Evolutionary conservation across 1,140 invertebrate genomes (phyloP).

Genomic region (Ceratoteleas bidentatus): DNA sequence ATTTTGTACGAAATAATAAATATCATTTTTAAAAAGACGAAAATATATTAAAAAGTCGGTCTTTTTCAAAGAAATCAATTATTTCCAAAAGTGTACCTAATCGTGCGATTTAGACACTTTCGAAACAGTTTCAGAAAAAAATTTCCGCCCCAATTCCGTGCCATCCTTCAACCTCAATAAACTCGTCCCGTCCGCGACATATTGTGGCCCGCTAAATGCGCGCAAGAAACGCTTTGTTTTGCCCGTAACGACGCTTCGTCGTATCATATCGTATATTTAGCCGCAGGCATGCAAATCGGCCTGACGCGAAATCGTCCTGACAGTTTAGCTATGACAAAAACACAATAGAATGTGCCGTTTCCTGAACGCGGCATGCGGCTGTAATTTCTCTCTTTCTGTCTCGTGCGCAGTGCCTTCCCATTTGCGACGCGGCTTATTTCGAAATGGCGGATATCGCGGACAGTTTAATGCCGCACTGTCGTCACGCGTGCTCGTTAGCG

Average conservation of each 20-base stretch:
- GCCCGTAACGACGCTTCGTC: slow-evolving; percentile 43
- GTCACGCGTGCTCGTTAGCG: slow-evolving; percentile 75
- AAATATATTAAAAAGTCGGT: too few species aligned
- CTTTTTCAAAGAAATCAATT: too few species aligned
- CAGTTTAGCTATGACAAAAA: slow-evolving; percentile 81
- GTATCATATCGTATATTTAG: slow-evolving; percentile 47
- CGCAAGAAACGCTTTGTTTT: slow-evolving; percentile 40
- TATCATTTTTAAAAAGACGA: too few species aligned
- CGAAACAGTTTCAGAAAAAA: too few species aligned
- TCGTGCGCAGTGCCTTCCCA: slow-evolving; percentile 60
- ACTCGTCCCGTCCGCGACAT: slow-evolving; percentile 1
- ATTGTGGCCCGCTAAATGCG: slow-evolving; percentile 14
- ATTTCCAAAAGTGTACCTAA: too few species aligned
- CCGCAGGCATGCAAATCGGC: slow-evolving; percentile 69
- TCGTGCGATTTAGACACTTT: too few species aligned
- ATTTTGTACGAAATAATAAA: too few species aligned
- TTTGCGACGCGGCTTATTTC: slow-evolving; percentile 69
- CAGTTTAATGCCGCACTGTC: slow-evolving; percentile 77
- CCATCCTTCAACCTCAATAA: slow-evolving; percentile 3
- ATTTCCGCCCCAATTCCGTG: too few species aligned
- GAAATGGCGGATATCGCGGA: slow-evolving; percentile 79
- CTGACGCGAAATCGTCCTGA: slow-evolving; percentile 77
- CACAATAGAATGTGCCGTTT: slow-evolving; percentile 81
- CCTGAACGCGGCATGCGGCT: slow-evolving; percentile 77
- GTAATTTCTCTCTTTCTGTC: slow-evolving; percentile 73